Evolutionary conservation across 2,888 invertebrate genomes (phyloP).

Genomic region (Nomada fabriciana): DNA sequence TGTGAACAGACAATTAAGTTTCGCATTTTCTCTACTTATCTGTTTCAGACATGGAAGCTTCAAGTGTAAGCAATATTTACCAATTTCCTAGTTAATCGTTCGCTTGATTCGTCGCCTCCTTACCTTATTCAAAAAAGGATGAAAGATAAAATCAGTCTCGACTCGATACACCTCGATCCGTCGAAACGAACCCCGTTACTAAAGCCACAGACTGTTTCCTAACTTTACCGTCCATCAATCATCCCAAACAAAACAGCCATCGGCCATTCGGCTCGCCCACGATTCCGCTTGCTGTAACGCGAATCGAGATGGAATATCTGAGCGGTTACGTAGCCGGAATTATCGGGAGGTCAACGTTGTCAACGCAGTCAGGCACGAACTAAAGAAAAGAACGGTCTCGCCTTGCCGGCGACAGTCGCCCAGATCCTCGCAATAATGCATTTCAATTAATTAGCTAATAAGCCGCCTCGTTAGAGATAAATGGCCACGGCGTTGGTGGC

Average conservation of each 20-base stretch:
- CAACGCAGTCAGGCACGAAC: slow-evolving; percentile 10
- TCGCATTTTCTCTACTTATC: too few species aligned
- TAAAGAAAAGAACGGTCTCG: slow-evolving; percentile 54
- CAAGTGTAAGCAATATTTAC: too few species aligned
- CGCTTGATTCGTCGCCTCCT: too few species aligned
- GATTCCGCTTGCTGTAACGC: slow-evolving; percentile 18
- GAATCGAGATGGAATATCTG: slow-evolving; percentile 41
- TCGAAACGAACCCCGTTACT: neutral
- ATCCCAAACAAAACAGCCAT: slow-evolving; percentile 14
- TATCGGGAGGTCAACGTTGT: slow-evolving; percentile 44
- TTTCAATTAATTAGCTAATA: slow-evolving; percentile 77
- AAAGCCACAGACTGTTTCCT: slow-evolving; percentile 5
- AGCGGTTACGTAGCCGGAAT: slow-evolving; percentile 57
- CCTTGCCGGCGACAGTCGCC: slow-evolving; percentile 63
- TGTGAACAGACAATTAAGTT: too few species aligned
- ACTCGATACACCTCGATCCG: neutral
- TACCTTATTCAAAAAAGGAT: too few species aligned
- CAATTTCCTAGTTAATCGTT: too few species aligned
- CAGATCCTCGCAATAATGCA: slow-evolving; percentile 70
- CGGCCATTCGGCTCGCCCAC: slow-evolving; percentile 30
- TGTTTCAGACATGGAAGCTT: too few species aligned
- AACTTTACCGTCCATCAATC: slow-evolving; percentile 38
- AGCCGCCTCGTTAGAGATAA: slow-evolving; percentile 70
- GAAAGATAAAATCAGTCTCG: neutral
- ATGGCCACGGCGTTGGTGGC: slow-evolving; percentile 69